phyloP scores from a whole-genome alignment of 2,888 invertebrate genomes.

The Aplocera efformata region DNA sequence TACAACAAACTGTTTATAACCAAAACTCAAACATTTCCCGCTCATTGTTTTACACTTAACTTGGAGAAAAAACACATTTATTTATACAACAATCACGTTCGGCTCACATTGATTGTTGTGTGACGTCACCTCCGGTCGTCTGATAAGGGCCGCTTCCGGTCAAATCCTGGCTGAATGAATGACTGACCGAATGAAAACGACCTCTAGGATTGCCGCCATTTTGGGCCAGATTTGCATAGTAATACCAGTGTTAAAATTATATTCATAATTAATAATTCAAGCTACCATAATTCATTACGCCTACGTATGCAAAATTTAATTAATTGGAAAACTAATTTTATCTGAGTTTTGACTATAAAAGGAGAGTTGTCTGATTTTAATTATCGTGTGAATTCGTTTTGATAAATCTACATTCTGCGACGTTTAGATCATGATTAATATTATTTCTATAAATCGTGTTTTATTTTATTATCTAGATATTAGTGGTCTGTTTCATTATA shows the following conservation, averaged over 20 bases:
- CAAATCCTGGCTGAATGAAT: constrained; percentile 58
- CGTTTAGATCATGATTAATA: too few species aligned
- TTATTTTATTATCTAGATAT: too few species aligned
- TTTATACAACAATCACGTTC: constrained; percentile 77
- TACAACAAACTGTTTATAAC: constrained; percentile 26
- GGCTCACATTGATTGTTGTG: constrained; percentile 65
- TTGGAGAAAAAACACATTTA: constrained; percentile 49
- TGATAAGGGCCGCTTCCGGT: constrained; percentile 75
- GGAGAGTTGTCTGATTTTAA: constrained; percentile 12
- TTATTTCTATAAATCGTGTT: too few species aligned
- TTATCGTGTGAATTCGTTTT: constrained; percentile 5
- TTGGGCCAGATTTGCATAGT: constrained; percentile 5
- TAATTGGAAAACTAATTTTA: constrained; percentile 17
- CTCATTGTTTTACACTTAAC: constrained; percentile 64
- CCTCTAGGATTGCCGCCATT: constrained; percentile 33
- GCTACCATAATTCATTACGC: constrained; percentile 23
- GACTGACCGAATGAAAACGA: constrained; percentile 46
- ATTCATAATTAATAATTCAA: constrained; percentile 33
- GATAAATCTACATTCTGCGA: neutral
- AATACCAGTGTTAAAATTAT: constrained; percentile 20
- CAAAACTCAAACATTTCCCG: constrained; percentile 55
- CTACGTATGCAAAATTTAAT: constrained; percentile 14
- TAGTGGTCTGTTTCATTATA: too few species aligned
- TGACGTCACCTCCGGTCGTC: constrained; percentile 67
- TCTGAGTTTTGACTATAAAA: constrained; percentile 16